Evolutionary conservation across 2,797 vertebrate species (phyloP), one percentile per base, ranked within the genome.

Genomic region (Hylomyscus alleni): DNA sequence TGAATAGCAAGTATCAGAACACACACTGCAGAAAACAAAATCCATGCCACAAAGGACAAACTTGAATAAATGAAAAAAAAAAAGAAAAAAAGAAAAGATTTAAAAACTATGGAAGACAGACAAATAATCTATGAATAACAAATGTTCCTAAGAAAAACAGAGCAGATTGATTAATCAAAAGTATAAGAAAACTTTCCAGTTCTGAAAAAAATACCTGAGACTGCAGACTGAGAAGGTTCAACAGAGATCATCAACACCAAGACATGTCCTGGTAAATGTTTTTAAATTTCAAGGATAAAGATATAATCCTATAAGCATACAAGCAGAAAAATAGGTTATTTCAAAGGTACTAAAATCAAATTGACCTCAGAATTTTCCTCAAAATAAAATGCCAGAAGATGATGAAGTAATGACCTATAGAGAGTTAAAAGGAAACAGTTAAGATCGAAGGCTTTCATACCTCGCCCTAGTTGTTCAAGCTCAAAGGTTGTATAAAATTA

Each of bases 221-320:
- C 96, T 98, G 97, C 88, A 98, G 97, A 97, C 94, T 98, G 97
- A 98, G 97, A 98, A 97, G 97, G 96, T 97, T 98, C 97, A 97
- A 98, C 97, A 98, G 97, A 98, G 97, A 97, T 98, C 97, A 98
- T 98, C 97, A 98, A 98, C 97, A 98, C 97, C 97, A 98, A 98
- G 97, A 98, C 97, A 97, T 98, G 92, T 97, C 97, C 97, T 98
- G 97, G 97, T 85, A 98, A 98, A 98, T 97, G 97, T 97, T 97
- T 98, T 97, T 98, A 98, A 98, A 98, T 98, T 94, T 98, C 97
- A 98, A 98, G 97, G 97, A 97, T 97, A 98, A 98, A 98, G 97
- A 98, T 97, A 98, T 96, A 98, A 97, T 97, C 97, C 97, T 98
- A 98, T 72, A 98, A 98, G 97, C 81, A 98, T 97, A 98, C 97